Conservation (phyloP, 1,140 invertebrate species). For the Rhagoletis zephyria region DNA sequence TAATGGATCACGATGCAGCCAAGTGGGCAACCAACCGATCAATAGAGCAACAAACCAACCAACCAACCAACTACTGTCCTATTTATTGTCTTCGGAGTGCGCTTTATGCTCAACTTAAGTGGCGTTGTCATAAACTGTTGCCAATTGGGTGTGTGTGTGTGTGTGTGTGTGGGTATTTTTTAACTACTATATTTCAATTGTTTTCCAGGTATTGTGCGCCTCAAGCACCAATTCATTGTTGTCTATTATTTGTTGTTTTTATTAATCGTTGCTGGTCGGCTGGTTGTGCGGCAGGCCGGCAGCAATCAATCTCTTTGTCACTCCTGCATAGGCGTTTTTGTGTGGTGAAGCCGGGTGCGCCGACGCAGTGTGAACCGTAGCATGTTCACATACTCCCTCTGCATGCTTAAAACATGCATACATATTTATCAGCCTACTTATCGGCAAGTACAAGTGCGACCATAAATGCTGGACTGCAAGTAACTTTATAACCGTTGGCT, state of each 20-base stretch:
- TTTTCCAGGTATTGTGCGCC: not conserved
- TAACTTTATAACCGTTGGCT: not conserved
- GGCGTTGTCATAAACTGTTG: not conserved
- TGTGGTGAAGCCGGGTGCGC: conserved; percentile 33
- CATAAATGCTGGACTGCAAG: conserved; percentile 1
- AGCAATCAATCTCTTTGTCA: conserved; percentile 51
- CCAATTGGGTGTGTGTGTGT: not conserved
- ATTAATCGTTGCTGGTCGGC: conserved; percentile 35
- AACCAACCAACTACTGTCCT: not conserved
- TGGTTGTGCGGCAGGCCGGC: conserved; percentile 42
- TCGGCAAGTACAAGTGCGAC: conserved; percentile 21
- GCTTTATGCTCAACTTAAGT: conserved; percentile 19
- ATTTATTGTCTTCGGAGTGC: conserved; percentile 29
- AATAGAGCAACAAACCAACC: no score
- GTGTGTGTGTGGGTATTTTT: not conserved
- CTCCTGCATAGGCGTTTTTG: conserved; percentile 33
- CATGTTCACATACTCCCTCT: not conserved
- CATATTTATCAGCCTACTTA: not conserved
- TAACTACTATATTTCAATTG: conserved; percentile 12
- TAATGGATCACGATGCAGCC: conserved; percentile 15
- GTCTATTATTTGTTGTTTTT: not conserved
- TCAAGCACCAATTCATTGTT: not conserved
- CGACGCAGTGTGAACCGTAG: conserved; percentile 11
- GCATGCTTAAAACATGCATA: not conserved
- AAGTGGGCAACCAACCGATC: conserved; percentile 5